Base-by-base conservation (phyloP, 2,888 invertebrate genomes). In the Drosophila niveifrons region DNA sequence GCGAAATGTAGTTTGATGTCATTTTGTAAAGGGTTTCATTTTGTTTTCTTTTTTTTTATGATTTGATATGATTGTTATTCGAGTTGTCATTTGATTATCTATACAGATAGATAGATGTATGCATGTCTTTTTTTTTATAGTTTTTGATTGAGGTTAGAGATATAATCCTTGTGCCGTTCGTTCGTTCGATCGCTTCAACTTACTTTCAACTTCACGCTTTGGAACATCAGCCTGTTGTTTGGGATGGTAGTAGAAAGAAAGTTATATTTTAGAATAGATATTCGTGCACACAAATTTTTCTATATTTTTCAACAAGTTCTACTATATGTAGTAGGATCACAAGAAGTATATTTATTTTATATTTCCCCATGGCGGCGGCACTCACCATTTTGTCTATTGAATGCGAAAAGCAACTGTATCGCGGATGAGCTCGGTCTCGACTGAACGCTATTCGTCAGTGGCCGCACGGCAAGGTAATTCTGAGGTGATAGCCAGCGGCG, bases 191-290 rank as follows among this genome's bases (percentile, higher is more conserved):
- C n/a, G 36, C 36, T 36, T 8, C 36, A 94, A 96, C 97, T 97
- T 94, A 97, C 97, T 96, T 95, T 97, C 97, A 93, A 97, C 93
- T 93, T 97, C 97, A 94, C 95, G 96, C 94, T 96, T 95, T 94
- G 95, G 95, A 93, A 97, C 95, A 94, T 97, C 92, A 91, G 96
- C 96, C 97, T 97, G 95, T 75, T 65, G 61, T 68, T 75, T 75
- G 67, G 68, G 52, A 48, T 53, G 58, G 44, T 64, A 47, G 95
- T 93, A 93, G 67, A 83, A 83, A 77, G 65, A 75, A 76, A 78
- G 50, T 75, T 66, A 67, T 34, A 62, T 44, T 58, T 64, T 53
- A 34, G 48, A 50, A 47, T 47, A 55, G 34, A 55, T 41, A 63
- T 34, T 36, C 47, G 66, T 31, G 29, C 66, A 52, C 57, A 55